A percentile compares a stretch with the other conserved stretches of the same genome.
These are phyloP conservation scores for Amblyjoppa fuscipennis DNA, from an alignment of 2,888 invertebrate genomes.

Conservation along the genomic window DNA sequence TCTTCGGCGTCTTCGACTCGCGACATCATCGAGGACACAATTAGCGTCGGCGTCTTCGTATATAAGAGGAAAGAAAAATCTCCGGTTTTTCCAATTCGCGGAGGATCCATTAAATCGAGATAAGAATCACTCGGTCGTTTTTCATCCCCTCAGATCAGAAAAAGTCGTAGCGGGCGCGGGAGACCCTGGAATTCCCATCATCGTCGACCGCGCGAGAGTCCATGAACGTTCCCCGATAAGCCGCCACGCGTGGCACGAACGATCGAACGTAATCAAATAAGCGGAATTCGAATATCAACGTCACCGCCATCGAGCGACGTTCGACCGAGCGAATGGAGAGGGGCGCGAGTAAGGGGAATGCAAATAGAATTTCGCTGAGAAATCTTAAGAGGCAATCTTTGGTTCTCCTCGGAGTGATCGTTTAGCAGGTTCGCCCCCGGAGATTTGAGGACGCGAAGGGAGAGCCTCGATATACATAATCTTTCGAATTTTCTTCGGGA, in stretches of 20 bases:
- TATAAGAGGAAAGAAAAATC: not conserved
- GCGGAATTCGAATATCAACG: constrained; percentile 78
- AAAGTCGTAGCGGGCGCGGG: constrained; percentile 28
- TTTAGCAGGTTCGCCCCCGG: constrained; percentile 63
- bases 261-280: constrained; percentile 79
- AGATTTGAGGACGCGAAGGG: constrained; percentile 50
- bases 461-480: constrained; percentile 32
- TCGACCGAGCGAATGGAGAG: constrained; percentile 59
- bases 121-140: constrained; percentile 30
- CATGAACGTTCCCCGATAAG: not conserved
- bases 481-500: constrained; percentile 23
- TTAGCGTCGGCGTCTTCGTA: not conserved
- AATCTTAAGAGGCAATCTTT: constrained; percentile 70
- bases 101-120: not conserved
- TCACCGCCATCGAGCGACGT: constrained; percentile 61
- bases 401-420: constrained; percentile 57
- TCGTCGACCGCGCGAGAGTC: constrained; percentile 19
- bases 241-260: constrained; percentile 66
- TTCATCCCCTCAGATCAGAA: not conserved
- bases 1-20: not conserved
- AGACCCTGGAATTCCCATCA: constrained; percentile 57
- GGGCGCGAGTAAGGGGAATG: constrained; percentile 55
- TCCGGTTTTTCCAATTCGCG: not conserved
- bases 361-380: constrained; percentile 65
- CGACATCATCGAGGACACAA: constrained; percentile 3